A percentile compares a stretch with the other conserved stretches of the same genome.
These are phyloP conservation scores for Epistrophe grossulariae DNA, from an alignment of 2,888 invertebrate genomes.

Conservation along the genomic window DNA sequence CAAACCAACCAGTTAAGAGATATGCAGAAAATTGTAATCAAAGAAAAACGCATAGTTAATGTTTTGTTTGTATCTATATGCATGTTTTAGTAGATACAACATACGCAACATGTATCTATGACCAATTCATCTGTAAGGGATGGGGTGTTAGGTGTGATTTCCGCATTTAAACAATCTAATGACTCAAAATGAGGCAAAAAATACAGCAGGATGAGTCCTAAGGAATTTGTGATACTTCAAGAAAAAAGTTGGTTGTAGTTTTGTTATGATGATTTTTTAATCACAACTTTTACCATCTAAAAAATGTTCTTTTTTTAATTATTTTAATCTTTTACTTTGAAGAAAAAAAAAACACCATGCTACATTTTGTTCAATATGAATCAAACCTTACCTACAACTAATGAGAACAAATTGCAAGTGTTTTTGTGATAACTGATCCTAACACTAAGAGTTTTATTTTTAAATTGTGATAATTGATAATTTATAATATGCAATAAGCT, in stretches of 20 bases:
- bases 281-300: too few species aligned
- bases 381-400: too few species aligned
- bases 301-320: too few species aligned
- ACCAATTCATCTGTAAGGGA: slow-evolving; percentile 36
- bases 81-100: neutral
- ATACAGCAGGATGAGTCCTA: neutral
- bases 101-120: slow-evolving; percentile 55
- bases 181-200: neutral
- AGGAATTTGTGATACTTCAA: neutral
- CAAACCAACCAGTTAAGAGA: neutral
- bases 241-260: neutral
- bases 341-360: too few species aligned
- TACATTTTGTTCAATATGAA: too few species aligned
- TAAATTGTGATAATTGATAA: too few species aligned
- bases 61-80: neutral
- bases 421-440: too few species aligned
- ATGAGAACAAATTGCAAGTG: too few species aligned
- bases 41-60: slow-evolving; percentile 49
- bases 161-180: slow-evolving; percentile 39
- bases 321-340: too few species aligned
- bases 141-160: slow-evolving; percentile 61
- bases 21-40: slow-evolving; percentile 32
- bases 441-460: too few species aligned
- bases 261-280: too few species aligned
- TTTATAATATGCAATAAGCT: too few species aligned